Conservation (phyloP, 2,888 invertebrate genomes). For the Callyntrura guangdongensis region DNA sequence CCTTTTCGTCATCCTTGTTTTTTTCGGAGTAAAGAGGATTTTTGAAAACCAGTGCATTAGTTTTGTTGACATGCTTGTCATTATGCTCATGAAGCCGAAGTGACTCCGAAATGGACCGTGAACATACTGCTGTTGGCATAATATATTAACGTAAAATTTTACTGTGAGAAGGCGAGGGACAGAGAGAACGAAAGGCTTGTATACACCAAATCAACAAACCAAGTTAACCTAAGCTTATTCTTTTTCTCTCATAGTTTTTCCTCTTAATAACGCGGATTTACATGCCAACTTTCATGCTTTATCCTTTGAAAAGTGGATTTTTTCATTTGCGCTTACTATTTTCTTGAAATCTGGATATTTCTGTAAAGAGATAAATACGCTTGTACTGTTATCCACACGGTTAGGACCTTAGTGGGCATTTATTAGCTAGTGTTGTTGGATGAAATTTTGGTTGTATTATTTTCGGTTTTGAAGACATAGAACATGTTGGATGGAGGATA, state of each 20-base stretch:
- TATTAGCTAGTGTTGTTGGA: no score
- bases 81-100: slow-evolving; percentile 65
- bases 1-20: neutral
- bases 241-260: slow-evolving; percentile 3
- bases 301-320: slow-evolving; percentile 65
- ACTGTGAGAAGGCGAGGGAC: slow-evolving; percentile 8
- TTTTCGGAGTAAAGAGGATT: slow-evolving; percentile 61
- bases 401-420: no score
- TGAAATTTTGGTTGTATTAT: no score
- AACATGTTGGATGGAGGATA: no score
- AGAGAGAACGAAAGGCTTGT: neutral
- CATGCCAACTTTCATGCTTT: slow-evolving; percentile 66
- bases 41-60: slow-evolving; percentile 71
- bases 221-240: slow-evolving; percentile 49
- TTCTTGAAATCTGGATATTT: slow-evolving; percentile 24
- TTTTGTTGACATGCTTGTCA: slow-evolving; percentile 75
- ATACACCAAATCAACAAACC: slow-evolving; percentile 15
- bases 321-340: slow-evolving; percentile 34
- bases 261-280: slow-evolving; percentile 72
- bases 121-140: slow-evolving; percentile 65
- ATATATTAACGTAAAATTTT: slow-evolving; percentile 62
- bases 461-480: no score
- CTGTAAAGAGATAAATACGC: no score
- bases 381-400: no score
- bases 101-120: slow-evolving; percentile 77